phyloP scores from a whole-genome alignment of 1,140 invertebrate species.

The Bursaphelenchus mucronatus region DNA sequence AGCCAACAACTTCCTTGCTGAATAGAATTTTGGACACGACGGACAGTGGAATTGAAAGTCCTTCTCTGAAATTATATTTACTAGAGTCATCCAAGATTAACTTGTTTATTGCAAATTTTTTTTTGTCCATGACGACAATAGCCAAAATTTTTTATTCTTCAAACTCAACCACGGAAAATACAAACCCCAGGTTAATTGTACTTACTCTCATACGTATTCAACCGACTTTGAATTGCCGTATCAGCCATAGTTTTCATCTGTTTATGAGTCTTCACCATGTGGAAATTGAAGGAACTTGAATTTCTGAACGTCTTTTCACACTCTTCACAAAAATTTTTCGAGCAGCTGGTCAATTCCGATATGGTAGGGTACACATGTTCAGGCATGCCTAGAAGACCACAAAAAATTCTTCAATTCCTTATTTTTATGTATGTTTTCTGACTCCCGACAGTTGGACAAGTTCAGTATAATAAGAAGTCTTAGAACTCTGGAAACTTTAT shows the following conservation, averaged over 20 bases:
- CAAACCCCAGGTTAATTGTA: not conserved
- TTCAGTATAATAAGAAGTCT: constrained; percentile 13
- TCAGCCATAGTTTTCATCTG: not conserved
- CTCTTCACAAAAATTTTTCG: not conserved
- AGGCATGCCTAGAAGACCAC: too few species aligned
- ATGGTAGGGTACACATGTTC: not conserved
- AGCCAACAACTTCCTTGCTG: constrained; percentile 25
- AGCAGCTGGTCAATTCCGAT: constrained; percentile 16
- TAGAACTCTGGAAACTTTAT: not conserved
- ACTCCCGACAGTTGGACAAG: not conserved
- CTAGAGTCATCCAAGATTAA: constrained; percentile 4
- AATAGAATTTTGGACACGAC: not conserved
- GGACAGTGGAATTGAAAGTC: constrained; percentile 18
- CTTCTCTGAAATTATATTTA: constrained; percentile 1
- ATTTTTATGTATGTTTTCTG: constrained; percentile 1
- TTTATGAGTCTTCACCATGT: constrained; percentile 25
- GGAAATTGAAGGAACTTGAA: constrained; percentile 22
- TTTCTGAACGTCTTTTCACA: constrained; percentile 18
- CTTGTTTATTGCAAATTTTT: constrained; percentile 17
- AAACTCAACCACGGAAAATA: too few species aligned
- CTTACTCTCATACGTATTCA: not conserved
- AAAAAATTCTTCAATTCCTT: not conserved
- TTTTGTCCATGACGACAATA: constrained; percentile 27
- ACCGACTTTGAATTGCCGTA: constrained; percentile 6
- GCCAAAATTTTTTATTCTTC: too few species aligned